Base-by-base conservation (phyloP, 2,888 invertebrate genomes). In the Ecdyonurus torrentis region DNA sequence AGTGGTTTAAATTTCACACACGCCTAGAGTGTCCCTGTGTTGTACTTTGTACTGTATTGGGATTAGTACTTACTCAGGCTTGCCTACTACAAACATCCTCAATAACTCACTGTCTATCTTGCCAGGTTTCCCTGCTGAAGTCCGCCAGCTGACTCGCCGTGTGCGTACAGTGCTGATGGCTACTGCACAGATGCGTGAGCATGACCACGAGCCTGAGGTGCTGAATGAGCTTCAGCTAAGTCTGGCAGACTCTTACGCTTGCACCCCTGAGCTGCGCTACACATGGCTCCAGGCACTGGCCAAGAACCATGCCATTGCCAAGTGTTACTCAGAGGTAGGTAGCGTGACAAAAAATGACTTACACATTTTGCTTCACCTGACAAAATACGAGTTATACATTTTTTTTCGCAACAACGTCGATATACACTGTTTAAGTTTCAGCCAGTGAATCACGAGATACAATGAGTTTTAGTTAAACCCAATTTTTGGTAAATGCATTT, bases 221-320 rank as follows among this genome's bases (percentile, higher is more conserved):
- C 74, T 94, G 66, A 85, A 93, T 0, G 95, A 95, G 75, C 77
- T 96, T 64, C 94, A 95, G 74, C 89, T 93, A 73, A 90, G 92
- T 65, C 75, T 96, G 66, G 95, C 95, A 2, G 92, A 91, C 74
- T 92, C 92, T 0, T 92, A 92, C 70, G 91, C 95, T 58, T 93
- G 93, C 52, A 96, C 95, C 0, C 96, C 97, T 0, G 92, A 96
- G 70, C 78, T 97, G 64, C 78, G 97, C 0, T 91, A 92, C 74
- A 96, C 95, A 0, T 95, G 95, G 95, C 83, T 97, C n/a, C 88
- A 94, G 68, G 91, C 91, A 1, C 89, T 97, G 83, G 91, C 95
- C 18, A 83, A 84, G 70, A 88, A 91, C 74, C 93, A 95, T 72
- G 83, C 84, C 5, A 78, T 87, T 65, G 86, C 90, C 71, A 84